Conservation (phyloP, 2,797 vertebrate genomes). For the Lepidocolaptes lacrymiger region DNA sequence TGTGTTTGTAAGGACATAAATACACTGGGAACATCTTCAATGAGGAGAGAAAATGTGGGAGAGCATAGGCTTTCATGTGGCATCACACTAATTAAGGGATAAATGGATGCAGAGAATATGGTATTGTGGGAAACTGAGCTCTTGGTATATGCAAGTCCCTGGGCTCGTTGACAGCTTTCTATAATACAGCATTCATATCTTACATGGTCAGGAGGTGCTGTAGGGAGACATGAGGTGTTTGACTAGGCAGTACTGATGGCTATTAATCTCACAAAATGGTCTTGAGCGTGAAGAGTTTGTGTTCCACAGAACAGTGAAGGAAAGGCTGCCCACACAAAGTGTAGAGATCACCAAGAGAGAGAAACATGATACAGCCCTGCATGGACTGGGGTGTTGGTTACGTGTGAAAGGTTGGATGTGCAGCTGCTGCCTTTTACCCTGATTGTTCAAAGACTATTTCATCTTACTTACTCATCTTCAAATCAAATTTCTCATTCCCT, state of each 20-base stretch:
- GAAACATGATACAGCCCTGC: not conserved
- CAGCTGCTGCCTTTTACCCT: not conserved
- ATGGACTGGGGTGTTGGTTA: not conserved
- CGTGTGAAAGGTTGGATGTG: not conserved
- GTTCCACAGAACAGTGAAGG: not conserved
- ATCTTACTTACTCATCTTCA: not conserved
- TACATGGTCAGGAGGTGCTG: not conserved
- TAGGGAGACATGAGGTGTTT: not conserved
- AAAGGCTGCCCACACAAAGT: not conserved
- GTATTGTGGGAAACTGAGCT: slow-evolving; percentile 16
- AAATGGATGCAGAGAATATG: slow-evolving; percentile 39
- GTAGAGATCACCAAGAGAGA: not conserved
- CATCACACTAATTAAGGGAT: slow-evolving; percentile 16
- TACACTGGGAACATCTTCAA: slow-evolving; percentile 28
- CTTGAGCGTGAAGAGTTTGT: not conserved
- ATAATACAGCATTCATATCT: not conserved
- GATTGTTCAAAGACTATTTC: not conserved
- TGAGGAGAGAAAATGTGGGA: slow-evolving; percentile 12
- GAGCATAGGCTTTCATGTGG: slow-evolving; percentile 27
- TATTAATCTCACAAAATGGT: not conserved
- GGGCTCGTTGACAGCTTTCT: not conserved
- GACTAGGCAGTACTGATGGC: not conserved
- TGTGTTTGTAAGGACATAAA: not conserved
- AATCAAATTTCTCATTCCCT: not conserved
- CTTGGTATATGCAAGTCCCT: not conserved